A percentile compares a stretch with the other conserved stretches of the same genome.
These are phyloP conservation scores for Anodontia alba DNA, from an alignment of 2,888 invertebrate species.

Conservation along the genomic window DNA sequence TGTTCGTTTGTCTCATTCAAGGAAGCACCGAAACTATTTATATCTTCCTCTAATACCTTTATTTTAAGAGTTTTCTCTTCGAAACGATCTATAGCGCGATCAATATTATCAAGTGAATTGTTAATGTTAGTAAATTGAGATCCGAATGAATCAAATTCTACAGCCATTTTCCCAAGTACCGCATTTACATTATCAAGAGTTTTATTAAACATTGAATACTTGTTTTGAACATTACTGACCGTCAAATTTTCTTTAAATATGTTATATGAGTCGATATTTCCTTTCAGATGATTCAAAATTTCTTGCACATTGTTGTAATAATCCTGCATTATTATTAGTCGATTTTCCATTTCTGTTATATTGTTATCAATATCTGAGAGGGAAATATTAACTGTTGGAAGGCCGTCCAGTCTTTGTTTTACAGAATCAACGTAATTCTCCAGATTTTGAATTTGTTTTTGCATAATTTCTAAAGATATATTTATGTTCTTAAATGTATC, in stretches of 20 bases:
- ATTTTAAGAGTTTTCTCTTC: slow-evolving; percentile 29
- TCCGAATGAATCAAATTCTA: slow-evolving; percentile 41
- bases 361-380: slow-evolving; percentile 38
- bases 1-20: slow-evolving; percentile 22
- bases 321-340: slow-evolving; percentile 48
- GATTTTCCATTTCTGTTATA: slow-evolving; percentile 46
- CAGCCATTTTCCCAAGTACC: slow-evolving; percentile 47
- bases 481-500: slow-evolving; percentile 47
- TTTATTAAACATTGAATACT: slow-evolving; percentile 38
- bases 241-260: slow-evolving; percentile 41
- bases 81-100: slow-evolving; percentile 39
- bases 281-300: slow-evolving; percentile 34
- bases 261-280: slow-evolving; percentile 23
- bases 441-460: slow-evolving; percentile 31
- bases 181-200: slow-evolving; percentile 40
- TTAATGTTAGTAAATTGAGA: slow-evolving; percentile 49
- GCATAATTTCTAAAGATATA: slow-evolving; percentile 40
- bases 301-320: slow-evolving; percentile 53
- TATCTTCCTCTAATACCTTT: slow-evolving; percentile 29
- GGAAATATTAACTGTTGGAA: slow-evolving; percentile 46
- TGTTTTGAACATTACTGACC: slow-evolving; percentile 28
- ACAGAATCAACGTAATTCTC: slow-evolving; percentile 34
- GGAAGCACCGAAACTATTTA: slow-evolving; percentile 20
- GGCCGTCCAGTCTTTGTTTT: slow-evolving; percentile 36
- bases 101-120: slow-evolving; percentile 34